Evolutionary conservation across 1,140 invertebrate genomes (phyloP).

Genomic region (Brachionus manjavacas): DNA sequence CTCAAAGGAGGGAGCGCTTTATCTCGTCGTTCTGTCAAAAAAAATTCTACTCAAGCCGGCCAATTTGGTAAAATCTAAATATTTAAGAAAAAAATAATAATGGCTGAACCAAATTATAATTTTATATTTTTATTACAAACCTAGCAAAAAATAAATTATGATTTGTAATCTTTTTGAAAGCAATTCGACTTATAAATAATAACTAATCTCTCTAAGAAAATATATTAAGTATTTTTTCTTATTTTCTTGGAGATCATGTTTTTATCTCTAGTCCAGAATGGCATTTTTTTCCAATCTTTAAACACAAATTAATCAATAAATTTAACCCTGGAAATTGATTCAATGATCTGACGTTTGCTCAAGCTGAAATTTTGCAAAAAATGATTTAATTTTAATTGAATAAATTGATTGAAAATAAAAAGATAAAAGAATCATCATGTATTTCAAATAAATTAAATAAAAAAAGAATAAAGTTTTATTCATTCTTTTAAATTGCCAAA

Average conservation of each 20-base stretch:
- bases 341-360: not conserved
- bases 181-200: not conserved
- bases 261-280: too few species aligned
- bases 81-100: not conserved
- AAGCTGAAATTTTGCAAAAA: not conserved
- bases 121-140: not conserved
- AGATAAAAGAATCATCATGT: not conserved
- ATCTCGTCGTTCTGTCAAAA: too few species aligned
- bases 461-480: not conserved
- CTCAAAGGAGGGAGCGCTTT: too few species aligned
- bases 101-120: not conserved
- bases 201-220: too few species aligned
- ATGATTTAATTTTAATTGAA: too few species aligned
- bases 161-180: not conserved
- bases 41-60: not conserved
- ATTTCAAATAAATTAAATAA: not conserved
- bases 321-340: not conserved
- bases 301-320: too few species aligned
- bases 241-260: too few species aligned
- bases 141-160: not conserved
- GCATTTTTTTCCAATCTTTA: not conserved
- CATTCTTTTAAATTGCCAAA: not conserved
- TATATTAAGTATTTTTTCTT: too few species aligned
- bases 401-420: too few species aligned
- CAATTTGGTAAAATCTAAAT: not conserved